Conservation (phyloP, 2,113 vertebrate species). For the Piprites chloris region DNA sequence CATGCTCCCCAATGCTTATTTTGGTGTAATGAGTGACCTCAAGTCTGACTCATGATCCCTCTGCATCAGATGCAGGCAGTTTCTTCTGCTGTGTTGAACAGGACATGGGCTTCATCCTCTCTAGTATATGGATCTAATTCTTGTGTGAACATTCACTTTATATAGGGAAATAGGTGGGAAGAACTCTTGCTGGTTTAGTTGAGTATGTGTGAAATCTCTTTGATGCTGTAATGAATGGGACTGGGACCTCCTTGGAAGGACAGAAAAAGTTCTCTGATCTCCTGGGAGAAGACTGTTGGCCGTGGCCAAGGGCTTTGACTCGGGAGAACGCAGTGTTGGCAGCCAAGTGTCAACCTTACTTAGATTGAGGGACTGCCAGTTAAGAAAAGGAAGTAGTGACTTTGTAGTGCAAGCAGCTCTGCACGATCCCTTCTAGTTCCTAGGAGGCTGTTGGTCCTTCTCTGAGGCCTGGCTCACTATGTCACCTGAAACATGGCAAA, state of each 20-base stretch:
- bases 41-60: background rate
- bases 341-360: background rate
- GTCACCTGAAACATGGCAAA: background rate
- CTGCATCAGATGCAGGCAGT: background rate
- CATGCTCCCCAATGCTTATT: background rate
- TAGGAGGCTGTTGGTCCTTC: background rate
- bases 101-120: background rate
- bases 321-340: rapidly evolving
- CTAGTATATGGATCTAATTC: background rate
- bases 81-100: background rate
- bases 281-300: background rate
- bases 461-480: background rate
- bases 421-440: background rate
- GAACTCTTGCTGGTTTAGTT: background rate
- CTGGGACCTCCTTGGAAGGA: background rate
- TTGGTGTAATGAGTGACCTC: background rate
- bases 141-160: background rate
- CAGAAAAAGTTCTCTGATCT: background rate
- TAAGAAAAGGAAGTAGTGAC: background rate
- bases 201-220: background rate
- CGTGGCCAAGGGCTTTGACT: background rate
- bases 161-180: background rate
- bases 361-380: background rate
- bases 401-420: background rate
- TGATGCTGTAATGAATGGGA: background rate